These are phyloP conservation scores for Pholis gunnellus DNA, from an alignment of 2,113 vertebrate species.

Conservation along the genomic window DNA sequence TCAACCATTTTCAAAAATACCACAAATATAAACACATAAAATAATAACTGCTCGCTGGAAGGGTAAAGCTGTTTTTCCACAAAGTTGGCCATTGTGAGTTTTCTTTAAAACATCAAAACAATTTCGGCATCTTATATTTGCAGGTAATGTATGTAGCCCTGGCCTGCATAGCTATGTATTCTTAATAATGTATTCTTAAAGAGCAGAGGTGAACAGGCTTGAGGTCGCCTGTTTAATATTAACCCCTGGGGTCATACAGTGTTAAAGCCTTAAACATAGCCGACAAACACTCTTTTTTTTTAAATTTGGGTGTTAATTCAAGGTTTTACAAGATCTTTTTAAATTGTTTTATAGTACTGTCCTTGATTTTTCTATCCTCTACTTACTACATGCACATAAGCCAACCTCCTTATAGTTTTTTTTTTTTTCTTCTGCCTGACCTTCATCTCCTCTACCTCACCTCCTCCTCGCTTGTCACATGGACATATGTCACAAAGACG, in stretches of 20 bases:
- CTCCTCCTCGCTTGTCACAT: not conserved
- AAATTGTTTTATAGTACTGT: not conserved
- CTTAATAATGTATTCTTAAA: not conserved
- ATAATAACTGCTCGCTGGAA: not conserved
- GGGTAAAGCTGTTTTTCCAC: not conserved
- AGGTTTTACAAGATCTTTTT: constrained; percentile 6
- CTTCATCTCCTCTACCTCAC: not conserved
- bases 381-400: not conserved
- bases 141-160: not conserved
- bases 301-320: not conserved
- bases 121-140: not conserved
- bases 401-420: not conserved
- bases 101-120: not conserved
- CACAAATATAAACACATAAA: not conserved
- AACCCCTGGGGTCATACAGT: constrained; percentile 55
- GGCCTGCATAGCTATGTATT: not conserved
- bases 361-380: not conserved
- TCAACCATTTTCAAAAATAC: too few species aligned
- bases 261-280: constrained; percentile 49
- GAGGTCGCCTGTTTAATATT: constrained; percentile 68
- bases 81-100: not conserved
- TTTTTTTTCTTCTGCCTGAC: constrained; percentile 18
- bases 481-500: not conserved
- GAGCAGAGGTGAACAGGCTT: constrained; percentile 33
- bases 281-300: not conserved